Percentiles rank a stretch among this genome's conserved stretches.
phyloP scores from a whole-genome alignment of 1,140 invertebrate species.

The Eubasilissa regina region DNA sequence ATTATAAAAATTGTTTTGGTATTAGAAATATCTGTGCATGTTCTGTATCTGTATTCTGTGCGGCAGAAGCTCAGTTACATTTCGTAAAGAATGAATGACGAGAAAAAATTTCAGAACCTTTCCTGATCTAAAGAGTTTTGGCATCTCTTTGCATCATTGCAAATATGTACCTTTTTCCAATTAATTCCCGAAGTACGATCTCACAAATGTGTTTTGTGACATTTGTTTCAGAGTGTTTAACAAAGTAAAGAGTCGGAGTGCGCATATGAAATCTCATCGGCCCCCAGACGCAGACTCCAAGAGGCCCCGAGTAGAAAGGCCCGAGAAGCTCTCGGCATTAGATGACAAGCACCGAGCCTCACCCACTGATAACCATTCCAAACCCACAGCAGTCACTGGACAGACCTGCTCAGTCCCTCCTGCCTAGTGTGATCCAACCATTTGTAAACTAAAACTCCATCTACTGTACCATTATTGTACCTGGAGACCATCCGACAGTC shows the following conservation, averaged over 20 bases:
- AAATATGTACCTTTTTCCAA: not conserved
- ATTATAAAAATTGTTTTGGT: too few species aligned
- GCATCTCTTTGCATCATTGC: conserved; percentile 21
- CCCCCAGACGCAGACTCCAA: conserved; percentile 80
- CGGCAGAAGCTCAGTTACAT: not conserved
- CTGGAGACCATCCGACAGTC: too few species aligned
- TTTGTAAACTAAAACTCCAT: conserved; percentile 37
- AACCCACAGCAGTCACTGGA: conserved; percentile 62
- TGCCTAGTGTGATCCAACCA: conserved; percentile 43
- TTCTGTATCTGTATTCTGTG: not conserved
- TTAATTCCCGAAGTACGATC: conserved; percentile 6
- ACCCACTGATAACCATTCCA: conserved; percentile 66
- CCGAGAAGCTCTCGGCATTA: conserved; percentile 71
- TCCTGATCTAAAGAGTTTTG: conserved; percentile 59
- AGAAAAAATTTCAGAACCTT: not conserved
- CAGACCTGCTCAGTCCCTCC: conserved; percentile 57
- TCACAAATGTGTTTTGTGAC: conserved; percentile 36
- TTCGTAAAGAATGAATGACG: not conserved
- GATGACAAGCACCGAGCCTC: conserved; percentile 66
- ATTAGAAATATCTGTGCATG: not conserved
- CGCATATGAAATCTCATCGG: conserved; percentile 98
- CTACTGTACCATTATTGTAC: conserved; percentile 5
- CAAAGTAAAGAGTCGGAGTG: conserved; percentile 98
- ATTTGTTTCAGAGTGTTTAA: conserved; percentile 90
- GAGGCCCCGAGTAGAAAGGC: conserved; percentile 72